Percentiles rank a stretch among this genome's conserved stretches.
phyloP scores from a whole-genome alignment of 2,797 vertebrate genomes.

The Vespertilio murinus region DNA sequence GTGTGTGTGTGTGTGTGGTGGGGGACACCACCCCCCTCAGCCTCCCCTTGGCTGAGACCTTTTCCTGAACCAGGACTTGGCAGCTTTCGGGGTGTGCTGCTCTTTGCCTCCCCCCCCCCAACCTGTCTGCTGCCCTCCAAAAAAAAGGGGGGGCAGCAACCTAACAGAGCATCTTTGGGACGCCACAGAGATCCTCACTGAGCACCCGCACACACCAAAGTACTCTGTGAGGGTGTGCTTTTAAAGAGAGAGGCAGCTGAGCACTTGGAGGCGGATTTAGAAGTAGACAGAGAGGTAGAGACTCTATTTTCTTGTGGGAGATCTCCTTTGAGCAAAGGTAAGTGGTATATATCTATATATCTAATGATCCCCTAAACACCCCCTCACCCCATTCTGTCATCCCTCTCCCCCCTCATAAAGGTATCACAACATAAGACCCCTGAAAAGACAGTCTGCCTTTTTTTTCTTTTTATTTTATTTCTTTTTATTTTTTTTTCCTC shows the following conservation, averaged over 20 bases:
- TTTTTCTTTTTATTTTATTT: slow-evolving; percentile 19
- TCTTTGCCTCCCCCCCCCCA: slow-evolving; percentile 61
- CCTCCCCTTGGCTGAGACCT: slow-evolving; percentile 73
- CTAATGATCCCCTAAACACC: slow-evolving; percentile 49
- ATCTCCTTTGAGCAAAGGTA: slow-evolving; percentile 88
- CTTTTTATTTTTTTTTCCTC: neutral
- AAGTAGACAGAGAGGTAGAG: slow-evolving; percentile 58
- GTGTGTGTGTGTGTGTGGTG: slow-evolving; percentile 25
- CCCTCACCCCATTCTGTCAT: slow-evolving; percentile 59
- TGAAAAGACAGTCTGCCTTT: slow-evolving; percentile 74
- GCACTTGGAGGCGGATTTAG: slow-evolving; percentile 80
- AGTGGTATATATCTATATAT: slow-evolving; percentile 74
- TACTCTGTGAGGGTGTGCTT: slow-evolving; percentile 76
- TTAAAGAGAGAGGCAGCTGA: slow-evolving; percentile 73
- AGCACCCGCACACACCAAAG: slow-evolving; percentile 70
- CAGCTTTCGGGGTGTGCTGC: slow-evolving; percentile 65
- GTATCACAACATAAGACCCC: slow-evolving; percentile 72
- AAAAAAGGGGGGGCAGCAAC: slow-evolving; percentile 73
- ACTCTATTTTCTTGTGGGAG: slow-evolving; percentile 78
- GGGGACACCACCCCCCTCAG: slow-evolving; percentile 61
- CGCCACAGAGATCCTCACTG: slow-evolving; percentile 79
- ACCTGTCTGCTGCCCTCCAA: slow-evolving; percentile 73
- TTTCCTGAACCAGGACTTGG: slow-evolving; percentile 76
- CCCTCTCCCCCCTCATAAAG: slow-evolving; percentile 62
- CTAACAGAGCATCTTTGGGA: slow-evolving; percentile 80